A percentile compares a stretch with the other conserved stretches of the same genome.
phyloP scores from a whole-genome alignment of 2,888 invertebrate genomes.

The Cheilosia vernalis region DNA sequence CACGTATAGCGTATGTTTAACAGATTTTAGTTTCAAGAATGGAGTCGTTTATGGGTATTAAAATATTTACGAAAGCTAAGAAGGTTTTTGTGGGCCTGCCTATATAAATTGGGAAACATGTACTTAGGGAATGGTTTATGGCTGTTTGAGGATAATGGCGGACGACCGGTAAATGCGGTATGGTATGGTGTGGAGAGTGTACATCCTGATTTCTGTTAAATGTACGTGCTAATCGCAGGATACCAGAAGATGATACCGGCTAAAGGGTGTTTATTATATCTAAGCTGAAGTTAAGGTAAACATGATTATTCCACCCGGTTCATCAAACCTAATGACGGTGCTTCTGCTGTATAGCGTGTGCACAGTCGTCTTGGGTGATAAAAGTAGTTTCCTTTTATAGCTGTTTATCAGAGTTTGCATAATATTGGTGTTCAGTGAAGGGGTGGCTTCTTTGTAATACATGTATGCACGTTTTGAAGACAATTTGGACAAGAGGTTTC shows the following conservation, averaged over 20 bases:
- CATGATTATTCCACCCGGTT: slow-evolving; percentile 59
- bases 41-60: slow-evolving; percentile 71
- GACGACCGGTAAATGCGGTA: slow-evolving; percentile 17
- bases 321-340: slow-evolving; percentile 22
- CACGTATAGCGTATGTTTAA: slow-evolving; percentile 68
- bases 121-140: slow-evolving; percentile 62
- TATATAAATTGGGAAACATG: slow-evolving; percentile 66
- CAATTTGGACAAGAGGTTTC: no score
- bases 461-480: no score
- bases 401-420: no score
- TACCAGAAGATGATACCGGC: slow-evolving; percentile 61
- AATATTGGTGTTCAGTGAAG: no score
- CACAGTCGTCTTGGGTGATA: slow-evolving; percentile 15
- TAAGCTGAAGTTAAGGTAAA: slow-evolving; percentile 67
- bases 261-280: slow-evolving; percentile 65
- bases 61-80: slow-evolving; percentile 74
- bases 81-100: slow-evolving; percentile 63
- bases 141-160: slow-evolving; percentile 45
- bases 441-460: no score
- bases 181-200: neutral
- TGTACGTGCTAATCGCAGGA: slow-evolving; percentile 67
- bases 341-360: neutral
- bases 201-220: slow-evolving; percentile 36
- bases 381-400: neutral
- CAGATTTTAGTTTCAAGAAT: slow-evolving; percentile 73